Evolutionary conservation across 2,797 vertebrate genomes (phyloP).

Genomic region (Sardinella longiceps): DNA sequence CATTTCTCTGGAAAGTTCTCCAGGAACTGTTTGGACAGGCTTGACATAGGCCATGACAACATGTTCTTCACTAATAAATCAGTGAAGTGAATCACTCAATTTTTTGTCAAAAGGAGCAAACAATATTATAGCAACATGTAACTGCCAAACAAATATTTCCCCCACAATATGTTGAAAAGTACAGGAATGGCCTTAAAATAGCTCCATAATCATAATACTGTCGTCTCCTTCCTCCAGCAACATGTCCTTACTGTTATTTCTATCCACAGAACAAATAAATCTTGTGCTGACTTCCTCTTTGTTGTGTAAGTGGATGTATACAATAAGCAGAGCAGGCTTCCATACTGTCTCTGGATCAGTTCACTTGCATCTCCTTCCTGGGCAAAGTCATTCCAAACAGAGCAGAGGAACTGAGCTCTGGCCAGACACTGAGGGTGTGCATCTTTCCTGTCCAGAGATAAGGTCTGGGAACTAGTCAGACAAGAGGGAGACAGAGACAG

Average conservation of each 20-base stretch:
- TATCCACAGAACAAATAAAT: constrained; percentile 11
- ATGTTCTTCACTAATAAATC: background rate
- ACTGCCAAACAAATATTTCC: background rate
- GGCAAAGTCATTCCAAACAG: background rate
- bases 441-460: background rate
- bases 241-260: background rate
- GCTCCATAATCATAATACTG: background rate
- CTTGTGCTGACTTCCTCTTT: background rate
- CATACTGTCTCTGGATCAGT: background rate
- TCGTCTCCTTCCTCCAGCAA: background rate
- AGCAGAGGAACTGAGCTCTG: constrained; percentile 1
- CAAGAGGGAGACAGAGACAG: background rate
- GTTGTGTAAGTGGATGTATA: constrained; percentile 15
- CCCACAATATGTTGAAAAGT: background rate
- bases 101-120: no score
- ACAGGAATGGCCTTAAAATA: background rate
- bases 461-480: background rate
- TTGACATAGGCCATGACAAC: background rate
- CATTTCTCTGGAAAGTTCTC: background rate
- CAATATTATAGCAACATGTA: background rate
- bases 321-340: background rate
- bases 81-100: background rate
- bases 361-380: background rate
- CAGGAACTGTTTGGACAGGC: background rate
- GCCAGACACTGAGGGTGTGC: background rate